Evolutionary conservation across 2,113 vertebrate species (phyloP).

Genomic region (Thalassoma bifasciatum): DNA sequence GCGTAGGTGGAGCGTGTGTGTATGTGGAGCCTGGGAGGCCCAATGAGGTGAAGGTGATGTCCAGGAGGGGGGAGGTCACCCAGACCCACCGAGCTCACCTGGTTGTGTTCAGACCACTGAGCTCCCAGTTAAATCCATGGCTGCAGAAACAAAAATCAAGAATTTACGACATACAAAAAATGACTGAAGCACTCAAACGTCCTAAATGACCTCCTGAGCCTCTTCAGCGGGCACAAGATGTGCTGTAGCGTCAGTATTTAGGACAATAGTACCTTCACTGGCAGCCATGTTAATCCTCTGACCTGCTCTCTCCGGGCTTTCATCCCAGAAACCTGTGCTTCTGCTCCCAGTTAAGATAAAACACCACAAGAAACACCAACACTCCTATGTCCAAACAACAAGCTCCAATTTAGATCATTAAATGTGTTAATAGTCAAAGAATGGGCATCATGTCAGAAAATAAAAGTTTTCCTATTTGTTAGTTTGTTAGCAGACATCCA

Average conservation of each 20-base stretch:
- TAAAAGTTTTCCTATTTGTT: too few species aligned
- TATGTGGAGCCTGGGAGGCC: background rate
- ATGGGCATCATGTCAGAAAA: too few species aligned
- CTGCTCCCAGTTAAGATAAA: too few species aligned
- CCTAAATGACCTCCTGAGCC: background rate
- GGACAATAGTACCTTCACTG: background rate
- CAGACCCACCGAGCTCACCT: conserved; percentile 40
- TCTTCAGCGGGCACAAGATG: background rate
- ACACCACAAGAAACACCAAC: too few species aligned
- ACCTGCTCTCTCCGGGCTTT: background rate
- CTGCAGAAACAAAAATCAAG: conserved; percentile 36
- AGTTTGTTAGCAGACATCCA: too few species aligned
- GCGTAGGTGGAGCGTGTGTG: background rate
- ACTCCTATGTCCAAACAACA: too few species aligned
- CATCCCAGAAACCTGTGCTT: background rate
- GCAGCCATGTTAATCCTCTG: background rate
- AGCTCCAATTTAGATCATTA: too few species aligned
- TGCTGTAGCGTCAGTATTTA: background rate
- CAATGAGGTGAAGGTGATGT: conserved; percentile 1
- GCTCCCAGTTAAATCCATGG: conserved; percentile 50
- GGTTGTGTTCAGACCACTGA: conserved; percentile 34
- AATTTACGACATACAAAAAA: background rate
- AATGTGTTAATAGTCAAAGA: too few species aligned
- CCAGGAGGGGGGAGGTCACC: background rate
- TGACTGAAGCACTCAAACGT: background rate